These are phyloP conservation scores for Sebastes flavidus DNA, from an alignment of 2,797 vertebrate species.

Conservation along the genomic window DNA sequence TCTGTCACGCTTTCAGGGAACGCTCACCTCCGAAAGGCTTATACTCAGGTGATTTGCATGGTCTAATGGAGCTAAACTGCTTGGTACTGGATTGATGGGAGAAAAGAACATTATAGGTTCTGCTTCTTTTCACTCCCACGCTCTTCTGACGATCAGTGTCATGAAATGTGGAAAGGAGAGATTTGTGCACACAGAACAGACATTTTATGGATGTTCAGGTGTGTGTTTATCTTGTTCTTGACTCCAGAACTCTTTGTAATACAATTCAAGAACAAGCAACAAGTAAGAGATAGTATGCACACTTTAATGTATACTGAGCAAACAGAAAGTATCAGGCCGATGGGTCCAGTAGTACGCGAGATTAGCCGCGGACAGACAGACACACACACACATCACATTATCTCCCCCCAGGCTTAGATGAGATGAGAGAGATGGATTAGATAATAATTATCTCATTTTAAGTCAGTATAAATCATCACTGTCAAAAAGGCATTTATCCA, in stretches of 20 bases:
- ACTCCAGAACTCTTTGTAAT: neutral
- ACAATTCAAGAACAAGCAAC: neutral
- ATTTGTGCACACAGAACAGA: neutral
- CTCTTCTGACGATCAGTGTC: neutral
- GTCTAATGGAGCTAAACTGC: constrained; percentile 35
- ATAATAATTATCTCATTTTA: neutral
- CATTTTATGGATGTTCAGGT: neutral
- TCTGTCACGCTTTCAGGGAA: constrained; percentile 21
- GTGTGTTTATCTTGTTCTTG: neutral
- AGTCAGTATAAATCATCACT: neutral
- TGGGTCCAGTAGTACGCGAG: accelerated
- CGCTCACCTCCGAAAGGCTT: constrained; percentile 10
- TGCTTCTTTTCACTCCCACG: neutral
- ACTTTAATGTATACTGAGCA: neutral
- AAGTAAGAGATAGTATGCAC: neutral
- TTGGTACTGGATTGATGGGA: constrained; percentile 13
- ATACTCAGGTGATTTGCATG: constrained; percentile 36
- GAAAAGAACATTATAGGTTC: neutral
- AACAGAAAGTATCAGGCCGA: neutral
- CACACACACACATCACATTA: neutral
- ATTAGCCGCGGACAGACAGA: neutral
- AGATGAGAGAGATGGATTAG: too few species aligned
- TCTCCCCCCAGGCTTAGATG: too few species aligned
- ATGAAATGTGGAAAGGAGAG: neutral
- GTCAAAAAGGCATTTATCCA: neutral